Evolutionary conservation across 2,113 vertebrate genomes (phyloP), one percentile per base, ranked within the genome.

Genomic region (Gnathochromis pfefferi): DNA sequence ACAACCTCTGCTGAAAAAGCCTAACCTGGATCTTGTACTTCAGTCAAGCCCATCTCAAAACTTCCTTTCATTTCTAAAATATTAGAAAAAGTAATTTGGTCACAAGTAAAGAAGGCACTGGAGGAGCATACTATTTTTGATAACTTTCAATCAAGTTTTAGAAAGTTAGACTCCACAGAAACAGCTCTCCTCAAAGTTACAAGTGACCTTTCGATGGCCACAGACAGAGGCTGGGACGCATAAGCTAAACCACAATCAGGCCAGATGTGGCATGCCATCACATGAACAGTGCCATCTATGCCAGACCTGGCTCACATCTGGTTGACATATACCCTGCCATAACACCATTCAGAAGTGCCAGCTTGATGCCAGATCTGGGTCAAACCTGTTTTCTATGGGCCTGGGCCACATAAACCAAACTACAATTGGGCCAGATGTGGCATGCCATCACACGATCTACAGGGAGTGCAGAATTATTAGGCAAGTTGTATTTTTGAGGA

Each of bases 21-120:
- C 57, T 60, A 60, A 31, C 57, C 57, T 31, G 57, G 26, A 60
- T 31, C 57, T 17, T 5, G 26, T 31, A 31, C 26, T 1, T 60
- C 26, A 60, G 57, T 60, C 26, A 60, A 60, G 57, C 28, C 28
- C 16, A 60, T 60, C 57, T 33, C 57, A 33, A 60, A 60, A 33
- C 57, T 60, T 60, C 28, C 57, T 60, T 33, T 60, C 28, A 33
- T 60, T 60, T 33, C 28, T 60, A 60, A 60, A 60, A 60, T 33
- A 60, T 7, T 60, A 33, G 16, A 60, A 60, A 63, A 60, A 19
- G 16, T 60, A 1, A 60, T 60, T 60, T 60, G 57, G 28, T 33
- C 57, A 33, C 57, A 60, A 60, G 57, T 60, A 60, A 60, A 60
- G 57, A 60, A 60, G 26, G 57, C 57, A 60, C 57, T 10, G 57